phyloP scores from a whole-genome alignment of 2,113 vertebrate genomes.

The Pteruthius melanotis region DNA sequence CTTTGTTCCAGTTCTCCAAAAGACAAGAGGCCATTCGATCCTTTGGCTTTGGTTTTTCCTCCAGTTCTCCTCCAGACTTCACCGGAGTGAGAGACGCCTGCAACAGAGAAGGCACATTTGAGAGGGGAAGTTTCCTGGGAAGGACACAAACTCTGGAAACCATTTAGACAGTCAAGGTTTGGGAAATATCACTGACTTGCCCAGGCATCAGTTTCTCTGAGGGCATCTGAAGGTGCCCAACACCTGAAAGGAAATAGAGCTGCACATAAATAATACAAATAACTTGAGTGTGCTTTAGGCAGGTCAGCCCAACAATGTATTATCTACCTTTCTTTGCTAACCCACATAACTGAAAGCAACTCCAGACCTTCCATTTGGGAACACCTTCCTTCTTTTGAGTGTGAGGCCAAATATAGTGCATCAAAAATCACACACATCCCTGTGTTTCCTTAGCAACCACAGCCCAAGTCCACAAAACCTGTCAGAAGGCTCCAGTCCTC shows the following conservation, averaged over 20 bases:
- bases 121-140: neutral
- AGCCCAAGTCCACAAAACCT: neutral
- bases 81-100: constrained; percentile 91
- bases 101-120: neutral
- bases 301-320: neutral
- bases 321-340: neutral
- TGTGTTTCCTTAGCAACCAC: neutral
- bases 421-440: neutral
- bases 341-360: neutral
- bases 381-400: neutral
- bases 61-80: constrained; percentile 88
- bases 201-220: neutral
- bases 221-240: neutral
- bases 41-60: constrained; percentile 90
- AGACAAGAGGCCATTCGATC: constrained; percentile 88
- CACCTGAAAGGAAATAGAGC: neutral
- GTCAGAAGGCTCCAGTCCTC: neutral
- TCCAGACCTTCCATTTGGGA: neutral
- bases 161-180: neutral
- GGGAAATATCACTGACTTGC: neutral
- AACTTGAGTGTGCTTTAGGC: neutral
- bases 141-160: neutral
- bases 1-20: constrained; percentile 96
- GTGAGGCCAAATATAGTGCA: neutral
- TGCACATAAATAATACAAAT: neutral